Conservation (phyloP, 2,113 vertebrate species). For the Phalacrocorax brasilianus region DNA sequence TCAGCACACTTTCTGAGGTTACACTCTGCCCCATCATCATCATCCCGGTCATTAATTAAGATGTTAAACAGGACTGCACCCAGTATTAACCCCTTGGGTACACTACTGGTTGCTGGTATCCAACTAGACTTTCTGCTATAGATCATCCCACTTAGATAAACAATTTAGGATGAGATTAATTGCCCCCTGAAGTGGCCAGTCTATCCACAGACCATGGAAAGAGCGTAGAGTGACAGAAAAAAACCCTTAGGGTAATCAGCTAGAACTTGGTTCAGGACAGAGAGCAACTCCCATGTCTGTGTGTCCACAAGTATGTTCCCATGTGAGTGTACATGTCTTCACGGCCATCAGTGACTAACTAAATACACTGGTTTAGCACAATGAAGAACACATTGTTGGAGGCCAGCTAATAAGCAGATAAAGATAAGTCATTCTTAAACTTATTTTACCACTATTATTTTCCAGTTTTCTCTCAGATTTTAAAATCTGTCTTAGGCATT, state of each 20-base stretch:
- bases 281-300: neutral
- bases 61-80: neutral
- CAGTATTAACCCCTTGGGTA: accelerated
- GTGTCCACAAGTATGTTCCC: neutral
- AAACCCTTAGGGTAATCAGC: neutral
- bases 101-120: neutral
- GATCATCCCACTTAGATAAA: neutral
- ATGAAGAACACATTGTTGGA: neutral
- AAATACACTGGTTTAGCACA: neutral
- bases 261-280: neutral
- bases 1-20: neutral
- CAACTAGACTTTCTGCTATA: neutral
- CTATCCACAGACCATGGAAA: neutral
- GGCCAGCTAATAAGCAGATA: neutral
- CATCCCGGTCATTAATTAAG: neutral
- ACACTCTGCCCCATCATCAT: neutral
- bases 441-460: neutral
- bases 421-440: neutral
- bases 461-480: neutral
- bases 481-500: neutral
- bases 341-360: neutral
- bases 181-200: neutral
- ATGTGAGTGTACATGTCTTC: neutral
- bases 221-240: neutral
- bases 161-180: neutral